Conservation (phyloP, 2,888 invertebrate species). For the Oxystoma pomonae region DNA sequence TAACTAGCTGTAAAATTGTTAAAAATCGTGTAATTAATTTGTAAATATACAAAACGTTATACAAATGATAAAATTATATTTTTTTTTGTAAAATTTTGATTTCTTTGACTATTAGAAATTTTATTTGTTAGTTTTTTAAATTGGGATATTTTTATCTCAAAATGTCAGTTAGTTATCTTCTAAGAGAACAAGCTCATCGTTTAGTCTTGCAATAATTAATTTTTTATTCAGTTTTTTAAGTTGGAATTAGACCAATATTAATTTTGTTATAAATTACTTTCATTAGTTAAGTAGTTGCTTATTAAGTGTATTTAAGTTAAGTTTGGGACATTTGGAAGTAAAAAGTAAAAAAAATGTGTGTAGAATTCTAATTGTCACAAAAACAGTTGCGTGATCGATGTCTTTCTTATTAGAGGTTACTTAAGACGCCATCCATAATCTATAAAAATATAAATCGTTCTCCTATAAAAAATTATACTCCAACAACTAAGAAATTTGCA, state of each 20-base stretch:
- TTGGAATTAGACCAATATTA: not conserved
- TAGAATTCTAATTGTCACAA: too few species aligned
- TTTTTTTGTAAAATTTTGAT: slow-evolving; percentile 36
- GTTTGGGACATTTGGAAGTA: too few species aligned
- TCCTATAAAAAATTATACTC: too few species aligned
- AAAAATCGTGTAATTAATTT: slow-evolving; percentile 40
- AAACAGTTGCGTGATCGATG: too few species aligned
- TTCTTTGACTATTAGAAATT: slow-evolving; percentile 41
- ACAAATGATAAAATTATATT: slow-evolving; percentile 31
- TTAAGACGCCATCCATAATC: too few species aligned
- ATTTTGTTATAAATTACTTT: not conserved
- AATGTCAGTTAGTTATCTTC: not conserved
- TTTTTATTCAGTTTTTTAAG: not conserved
- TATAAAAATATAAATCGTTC: too few species aligned
- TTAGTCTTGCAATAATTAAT: not conserved
- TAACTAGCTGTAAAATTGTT: slow-evolving; percentile 29
- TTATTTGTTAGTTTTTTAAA: slow-evolving; percentile 38
- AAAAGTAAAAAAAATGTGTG: too few species aligned
- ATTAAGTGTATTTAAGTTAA: not conserved
- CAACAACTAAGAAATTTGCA: too few species aligned
- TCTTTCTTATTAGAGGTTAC: too few species aligned
- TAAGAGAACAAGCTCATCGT: not conserved
- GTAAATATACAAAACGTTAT: slow-evolving; percentile 43
- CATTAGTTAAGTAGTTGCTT: not conserved
- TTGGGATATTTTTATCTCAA: not conserved